Evolutionary conservation across 2,113 vertebrate species (phyloP), one percentile per base, ranked within the genome.

Genomic region (Istiophorus platypterus): DNA sequence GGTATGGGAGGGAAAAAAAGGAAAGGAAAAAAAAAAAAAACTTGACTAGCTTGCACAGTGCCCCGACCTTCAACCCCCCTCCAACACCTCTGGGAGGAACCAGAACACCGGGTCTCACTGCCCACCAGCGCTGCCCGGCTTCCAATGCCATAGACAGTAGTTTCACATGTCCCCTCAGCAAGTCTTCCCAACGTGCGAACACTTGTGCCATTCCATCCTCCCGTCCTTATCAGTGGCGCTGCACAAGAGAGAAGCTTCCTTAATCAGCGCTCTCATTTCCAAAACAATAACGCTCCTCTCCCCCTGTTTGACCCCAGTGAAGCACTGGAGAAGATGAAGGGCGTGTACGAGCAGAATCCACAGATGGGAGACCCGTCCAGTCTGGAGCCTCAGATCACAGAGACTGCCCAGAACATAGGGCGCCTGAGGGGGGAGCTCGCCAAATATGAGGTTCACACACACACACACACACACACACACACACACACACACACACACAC

Each of bases 291-390:
- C 70, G 14, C 18, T 34, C 63, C 9, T 54, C 39, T n/a, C 2
- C 12, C 13, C 34, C 29, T 15, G 10, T 73, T 22, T 74, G 71
- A 74, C 81, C n/a, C 41, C 82, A 90, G 98, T 89, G 97, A 98
- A 37, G 98, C 97, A 0, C 95, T 99, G 89, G 96, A 96, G 90
- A 99, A 97, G 95, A 99, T 99, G 98, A 98, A 96, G 93, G 97
- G 96, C 37, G 98, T 98, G 18, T 99, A 99, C 73, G 96, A 97
- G 91, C 96, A 97, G 92, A 99, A 96, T 88, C 94, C 96, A n/a
- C 96, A 97, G 91, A 96, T 99, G 96, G 98, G 98, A 51, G 97
- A 99, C 85, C 97, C 98, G 24, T 86, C 95, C 89, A 97, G 96
- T 84, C 94, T 99, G 93, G 96, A 98, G 81, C 98, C 98, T 71